phyloP scores from a whole-genome alignment of 2,113 vertebrate species.

The Puntigrus tetrazona region DNA sequence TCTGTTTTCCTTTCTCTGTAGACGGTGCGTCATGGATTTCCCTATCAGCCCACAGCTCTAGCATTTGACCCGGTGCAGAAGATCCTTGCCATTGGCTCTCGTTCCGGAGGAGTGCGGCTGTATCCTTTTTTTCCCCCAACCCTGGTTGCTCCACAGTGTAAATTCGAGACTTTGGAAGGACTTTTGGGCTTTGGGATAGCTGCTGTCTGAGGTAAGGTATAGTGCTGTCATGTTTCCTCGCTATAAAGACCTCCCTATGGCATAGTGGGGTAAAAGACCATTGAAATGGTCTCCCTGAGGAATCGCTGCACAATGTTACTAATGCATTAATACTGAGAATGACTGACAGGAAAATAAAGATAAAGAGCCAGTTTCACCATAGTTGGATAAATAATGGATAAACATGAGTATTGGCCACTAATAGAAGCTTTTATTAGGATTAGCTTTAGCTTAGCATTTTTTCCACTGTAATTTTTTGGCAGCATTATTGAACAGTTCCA shows the following conservation, averaged over 20 bases:
- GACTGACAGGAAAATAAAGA: constrained; percentile 28
- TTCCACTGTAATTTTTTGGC: neutral
- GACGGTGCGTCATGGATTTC: constrained; percentile 97
- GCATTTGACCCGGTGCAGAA: constrained; percentile 98
- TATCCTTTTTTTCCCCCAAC: constrained; percentile 84
- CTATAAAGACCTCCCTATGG: constrained; percentile 23
- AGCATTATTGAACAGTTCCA: neutral
- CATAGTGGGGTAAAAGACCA: neutral
- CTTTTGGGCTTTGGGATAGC: constrained; percentile 9
- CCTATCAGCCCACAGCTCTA: constrained; percentile 92
- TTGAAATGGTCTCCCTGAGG: constrained; percentile 2
- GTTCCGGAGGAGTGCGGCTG: constrained; percentile 93
- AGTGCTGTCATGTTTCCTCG: constrained; percentile 44
- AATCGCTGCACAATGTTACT: neutral
- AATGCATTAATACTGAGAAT: neutral
- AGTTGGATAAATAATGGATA: constrained; percentile 10
- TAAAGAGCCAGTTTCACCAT: neutral
- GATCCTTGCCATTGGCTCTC: constrained; percentile 92
- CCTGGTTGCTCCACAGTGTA: neutral
- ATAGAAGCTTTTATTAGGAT: neutral
- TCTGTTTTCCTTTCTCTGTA: constrained; percentile 72
- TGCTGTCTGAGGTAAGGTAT: constrained; percentile 64
- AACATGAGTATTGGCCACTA: constrained; percentile 1
- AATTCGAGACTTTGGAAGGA: neutral
- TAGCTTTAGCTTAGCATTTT: neutral